phyloP scores from a whole-genome alignment of 2,888 invertebrate species.

The Criorhina ranunculi region DNA sequence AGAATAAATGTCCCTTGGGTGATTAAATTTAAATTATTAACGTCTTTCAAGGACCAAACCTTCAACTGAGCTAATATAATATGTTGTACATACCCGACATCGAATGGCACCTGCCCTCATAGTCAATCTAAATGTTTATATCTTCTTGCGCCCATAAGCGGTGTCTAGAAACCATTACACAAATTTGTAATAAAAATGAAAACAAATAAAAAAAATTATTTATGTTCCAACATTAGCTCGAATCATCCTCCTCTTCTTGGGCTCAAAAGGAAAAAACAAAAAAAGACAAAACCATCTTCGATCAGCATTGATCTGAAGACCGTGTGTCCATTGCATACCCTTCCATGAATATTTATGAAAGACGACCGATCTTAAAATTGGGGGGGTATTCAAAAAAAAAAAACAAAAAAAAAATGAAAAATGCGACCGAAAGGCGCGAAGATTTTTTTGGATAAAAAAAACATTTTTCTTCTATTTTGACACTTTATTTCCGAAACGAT shows the following conservation, averaged over 20 bases:
- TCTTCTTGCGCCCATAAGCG: conserved; percentile 30
- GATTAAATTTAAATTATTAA: conserved; percentile 34
- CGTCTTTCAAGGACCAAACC: conserved; percentile 28
- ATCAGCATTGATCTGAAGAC: conserved; percentile 3
- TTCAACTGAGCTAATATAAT: conserved; percentile 6
- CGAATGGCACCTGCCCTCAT: conserved; percentile 46
- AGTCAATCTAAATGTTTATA: conserved; percentile 46
- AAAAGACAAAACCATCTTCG: conserved; percentile 16
- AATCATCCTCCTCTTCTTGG: conserved; percentile 15
- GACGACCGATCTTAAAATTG: conserved; percentile 24
- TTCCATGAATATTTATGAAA: conserved; percentile 47
- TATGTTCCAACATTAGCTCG: conserved; percentile 35
- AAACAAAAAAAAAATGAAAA: too few species aligned
- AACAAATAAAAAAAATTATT: conserved; percentile 54
- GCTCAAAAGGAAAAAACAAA: neutral
- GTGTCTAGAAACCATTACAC: conserved; percentile 38
- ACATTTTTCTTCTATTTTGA: conserved; percentile 54
- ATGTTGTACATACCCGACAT: conserved; percentile 1
- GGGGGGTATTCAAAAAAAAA: conserved; percentile 27
- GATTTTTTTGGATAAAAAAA: conserved; percentile 36
- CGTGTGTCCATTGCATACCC: neutral
- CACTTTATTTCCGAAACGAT: conserved; percentile 34
- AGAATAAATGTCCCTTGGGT: conserved; percentile 25
- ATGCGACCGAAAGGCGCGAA: conserved; percentile 45
- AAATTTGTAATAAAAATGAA: conserved; percentile 46